Evolutionary conservation across 1,140 invertebrate species (phyloP), one percentile per base, ranked within the genome.

Genomic region (Drosophila seguyi): DNA sequence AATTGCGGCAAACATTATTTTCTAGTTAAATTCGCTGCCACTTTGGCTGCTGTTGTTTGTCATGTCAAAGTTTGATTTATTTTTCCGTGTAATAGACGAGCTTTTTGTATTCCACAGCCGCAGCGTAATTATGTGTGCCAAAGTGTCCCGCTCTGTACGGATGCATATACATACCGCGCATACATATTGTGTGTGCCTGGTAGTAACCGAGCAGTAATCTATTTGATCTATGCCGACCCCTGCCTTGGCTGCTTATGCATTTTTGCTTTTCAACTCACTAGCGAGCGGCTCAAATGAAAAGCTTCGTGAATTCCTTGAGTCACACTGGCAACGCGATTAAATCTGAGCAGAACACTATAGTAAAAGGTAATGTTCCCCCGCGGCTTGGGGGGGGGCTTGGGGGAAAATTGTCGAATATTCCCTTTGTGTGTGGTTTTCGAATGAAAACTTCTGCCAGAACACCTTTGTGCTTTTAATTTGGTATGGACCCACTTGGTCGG

Each of bases 21-120:
- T 68, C 48, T 38, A 75, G 73, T 76, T 39, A 72, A 45, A 61
- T 63, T 59, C 62, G 53, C 44, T 52, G 58, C 34, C 25, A 27
- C 58, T 34, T n/a, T 6, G 25, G 38, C 27, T 67, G 50, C 50
- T 57, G 69, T 57, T 77, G 62, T 41, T 57, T 53, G 59, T 62
- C 74, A 85, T 81, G 85, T 90, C 85, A 81, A 90, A 81, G 50
- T 79, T 85, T 90, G 85, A 90, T 90, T 90, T 90, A 90, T 86
- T 86, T 85, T 86, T 82, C 82, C 83, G 75, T 65, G 75, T 41
- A 81, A 79, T 84, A 87, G 77, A 85, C 77, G 79, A 58, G 82
- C 42, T 75, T 90, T 88, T 81, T 83, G 60, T 81, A 45, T 65
- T 72, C 60, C 59, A 38, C 20, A 61, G 50, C 45, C 59, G 44